A percentile compares a stretch with the other conserved stretches of the same genome.
Evolutionary conservation across 2,113 vertebrate genomes (phyloP).

Genomic region (Aegypius monachus): DNA sequence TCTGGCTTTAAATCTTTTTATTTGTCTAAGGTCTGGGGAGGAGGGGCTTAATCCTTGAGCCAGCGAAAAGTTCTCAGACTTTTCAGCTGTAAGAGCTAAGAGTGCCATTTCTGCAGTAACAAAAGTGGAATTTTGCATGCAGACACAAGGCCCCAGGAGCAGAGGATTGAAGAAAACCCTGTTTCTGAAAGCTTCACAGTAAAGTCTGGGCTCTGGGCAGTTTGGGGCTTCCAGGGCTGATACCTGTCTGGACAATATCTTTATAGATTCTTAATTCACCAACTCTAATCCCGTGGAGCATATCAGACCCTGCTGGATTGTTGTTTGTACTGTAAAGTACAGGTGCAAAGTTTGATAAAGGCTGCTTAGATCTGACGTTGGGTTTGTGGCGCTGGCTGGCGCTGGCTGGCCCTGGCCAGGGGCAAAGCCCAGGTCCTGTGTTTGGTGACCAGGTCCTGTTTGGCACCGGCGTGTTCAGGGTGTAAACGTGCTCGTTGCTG

Average conservation of each 20-base stretch:
- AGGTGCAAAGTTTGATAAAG: neutral
- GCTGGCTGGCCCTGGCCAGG: neutral
- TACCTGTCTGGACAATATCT: neutral
- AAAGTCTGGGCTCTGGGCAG: neutral
- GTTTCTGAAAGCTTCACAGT: neutral
- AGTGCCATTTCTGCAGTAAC: neutral
- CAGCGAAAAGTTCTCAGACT: neutral
- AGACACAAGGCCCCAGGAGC: neutral
- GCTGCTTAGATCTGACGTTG: neutral
- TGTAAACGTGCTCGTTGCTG: neutral
- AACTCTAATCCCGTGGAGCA: neutral
- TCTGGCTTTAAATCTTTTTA: neutral
- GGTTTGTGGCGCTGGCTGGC: neutral
- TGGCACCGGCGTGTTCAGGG: neutral
- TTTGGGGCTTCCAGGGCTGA: neutral
- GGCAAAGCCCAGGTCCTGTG: accelerated
- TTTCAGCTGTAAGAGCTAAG: neutral
- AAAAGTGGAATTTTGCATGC: neutral
- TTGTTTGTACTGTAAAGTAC: neutral
- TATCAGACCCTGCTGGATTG: accelerated
- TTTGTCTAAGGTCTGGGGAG: neutral
- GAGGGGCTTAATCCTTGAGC: neutral
- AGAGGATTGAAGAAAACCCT: neutral
- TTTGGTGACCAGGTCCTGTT: neutral
- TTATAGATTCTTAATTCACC: neutral